Evolutionary conservation across 2,113 vertebrate genomes (phyloP), one percentile per base, ranked within the genome.

Genomic region (Corydoras sp.): DNA sequence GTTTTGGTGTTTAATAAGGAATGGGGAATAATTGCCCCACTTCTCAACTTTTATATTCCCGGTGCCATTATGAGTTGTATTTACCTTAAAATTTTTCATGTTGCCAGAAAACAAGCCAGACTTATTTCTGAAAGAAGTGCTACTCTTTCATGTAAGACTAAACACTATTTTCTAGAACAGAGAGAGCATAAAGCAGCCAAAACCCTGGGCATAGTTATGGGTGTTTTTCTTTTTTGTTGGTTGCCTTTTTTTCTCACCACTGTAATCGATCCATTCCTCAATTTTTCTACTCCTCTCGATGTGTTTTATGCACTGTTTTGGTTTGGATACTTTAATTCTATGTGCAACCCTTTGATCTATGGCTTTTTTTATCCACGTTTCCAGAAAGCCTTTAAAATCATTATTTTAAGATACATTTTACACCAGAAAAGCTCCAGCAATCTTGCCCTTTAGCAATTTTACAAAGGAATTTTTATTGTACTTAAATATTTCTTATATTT

Each of bases 261-360:
- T 10, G 73, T 71, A 32, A 53, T 75, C 30, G 68, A 78, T 3
- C 77, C 72, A 14, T 78, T 78, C 14, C 9, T 78, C 13, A 62
- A 67, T 30, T 78, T 72, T 12, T 14, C 35, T 2, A 78, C 77
- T 8, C 77, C 72, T 14, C 43, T 4, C 15, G 65, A 72, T 35
- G 65, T 78, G 53, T 78, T 78, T 71, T 72, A 78, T 78, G 77
- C 73, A 59, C n/a, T 78, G 24, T 18, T 78, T 31, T 78, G 77
- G 77, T 78, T 78, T 15, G 72, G 64, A 18, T 78, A 78, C 11
- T 78, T 75, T 10, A 78, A 78, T 62, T 78, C 77, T 18, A 75
- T 74, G n/a, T 75, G 65, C 68, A 77, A 77, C 29, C 71, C 76
- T 7, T 24, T 77, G 51, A 77, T 77, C 2, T 77, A 77, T 66